Conservation (phyloP, 2,888 invertebrate species). For the Punctoribates punctum region DNA sequence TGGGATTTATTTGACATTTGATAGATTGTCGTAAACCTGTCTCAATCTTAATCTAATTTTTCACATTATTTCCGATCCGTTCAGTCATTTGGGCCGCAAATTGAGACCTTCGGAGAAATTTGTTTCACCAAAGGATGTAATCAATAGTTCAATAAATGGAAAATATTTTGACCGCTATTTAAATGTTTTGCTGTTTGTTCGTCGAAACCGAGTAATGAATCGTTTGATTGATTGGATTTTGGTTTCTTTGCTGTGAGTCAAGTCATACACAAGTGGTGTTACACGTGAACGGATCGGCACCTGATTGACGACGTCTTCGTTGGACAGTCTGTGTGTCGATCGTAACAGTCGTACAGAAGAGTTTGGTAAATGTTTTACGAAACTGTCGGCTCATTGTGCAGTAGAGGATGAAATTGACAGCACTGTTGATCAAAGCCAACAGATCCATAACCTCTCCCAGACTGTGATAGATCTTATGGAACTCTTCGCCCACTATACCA, state of each 20-base stretch:
- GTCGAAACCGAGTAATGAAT: not conserved
- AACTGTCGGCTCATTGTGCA: conserved; percentile 93
- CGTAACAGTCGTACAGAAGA: conserved; percentile 56
- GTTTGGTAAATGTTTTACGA: conserved; percentile 61
- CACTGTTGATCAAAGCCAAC: conserved; percentile 81
- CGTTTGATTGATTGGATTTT: not conserved
- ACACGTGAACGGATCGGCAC: conserved; percentile 15
- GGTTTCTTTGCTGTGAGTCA: not conserved
- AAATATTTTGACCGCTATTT: not conserved
- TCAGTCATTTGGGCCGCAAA: not conserved
- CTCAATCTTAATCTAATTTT: not conserved
- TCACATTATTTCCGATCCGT: not conserved
- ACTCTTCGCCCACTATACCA: conserved; percentile 67
- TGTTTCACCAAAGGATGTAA: too few relatives aligned
- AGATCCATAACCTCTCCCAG: conserved; percentile 77
- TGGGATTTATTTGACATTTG: not conserved
- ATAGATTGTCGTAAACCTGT: not conserved
- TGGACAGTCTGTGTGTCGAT: not conserved
- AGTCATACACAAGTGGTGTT: conserved; percentile 27
- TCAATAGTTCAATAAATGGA: too few relatives aligned
- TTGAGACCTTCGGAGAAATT: too few relatives aligned
- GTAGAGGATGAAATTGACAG: conserved; percentile 88
- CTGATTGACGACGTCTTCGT: not conserved
- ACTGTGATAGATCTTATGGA: conserved; percentile 61
- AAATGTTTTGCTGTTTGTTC: not conserved